These are phyloP conservation scores for Zaprionus taronus DNA, from an alignment of 1,140 invertebrate genomes.

Conservation along the genomic window DNA sequence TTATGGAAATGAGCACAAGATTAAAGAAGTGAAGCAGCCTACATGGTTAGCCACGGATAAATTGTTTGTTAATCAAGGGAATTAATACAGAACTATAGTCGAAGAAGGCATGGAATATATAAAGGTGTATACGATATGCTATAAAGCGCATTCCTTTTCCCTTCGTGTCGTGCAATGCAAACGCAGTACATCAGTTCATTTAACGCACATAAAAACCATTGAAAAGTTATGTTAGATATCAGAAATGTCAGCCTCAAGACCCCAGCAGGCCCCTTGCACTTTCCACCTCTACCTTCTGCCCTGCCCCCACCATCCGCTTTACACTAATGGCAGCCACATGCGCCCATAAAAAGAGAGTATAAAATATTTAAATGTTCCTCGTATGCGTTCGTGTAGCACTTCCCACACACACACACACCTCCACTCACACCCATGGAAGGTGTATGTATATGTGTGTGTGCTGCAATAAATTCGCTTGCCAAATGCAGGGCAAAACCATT, in stretches of 20 bases:
- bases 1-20: conserved; percentile 25
- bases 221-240: conserved; percentile 21
- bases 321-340: conserved; percentile 21
- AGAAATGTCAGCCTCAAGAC: conserved; percentile 28
- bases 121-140: no score
- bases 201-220: conserved; percentile 10
- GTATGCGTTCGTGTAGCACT: conserved; percentile 11
- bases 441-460: conserved; percentile 21
- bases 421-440: conserved; percentile 29
- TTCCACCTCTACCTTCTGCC: background rate
- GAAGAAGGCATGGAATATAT: background rate
- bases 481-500: conserved; percentile 59
- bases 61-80: background rate
- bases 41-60: background rate
- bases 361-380: conserved; percentile 41
- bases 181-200: background rate
- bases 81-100: background rate
- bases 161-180: background rate
- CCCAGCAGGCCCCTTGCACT: no score
- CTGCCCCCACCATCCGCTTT: background rate
- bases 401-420: conserved; percentile 6
- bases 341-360: conserved; percentile 28
- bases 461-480: conserved; percentile 68
- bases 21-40: background rate
- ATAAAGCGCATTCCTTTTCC: background rate